These are phyloP conservation scores for Aradophagus sp. DNA, from an alignment of 1,140 invertebrate species.

Conservation along the genomic window DNA sequence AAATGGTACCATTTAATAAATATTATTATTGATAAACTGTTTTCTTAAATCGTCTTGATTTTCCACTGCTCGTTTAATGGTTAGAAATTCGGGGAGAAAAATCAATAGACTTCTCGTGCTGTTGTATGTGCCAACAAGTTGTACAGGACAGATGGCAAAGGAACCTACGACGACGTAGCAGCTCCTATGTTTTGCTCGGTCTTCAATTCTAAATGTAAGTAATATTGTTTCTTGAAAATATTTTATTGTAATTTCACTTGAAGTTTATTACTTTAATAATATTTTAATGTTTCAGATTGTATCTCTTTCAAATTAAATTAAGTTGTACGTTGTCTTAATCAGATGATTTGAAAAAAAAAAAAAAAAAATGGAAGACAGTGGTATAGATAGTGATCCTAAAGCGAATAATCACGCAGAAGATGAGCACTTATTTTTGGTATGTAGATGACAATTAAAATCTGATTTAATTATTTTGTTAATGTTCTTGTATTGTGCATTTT, in stretches of 20 bases:
- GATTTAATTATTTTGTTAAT: too few relatives aligned
- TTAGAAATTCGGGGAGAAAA: conserved; percentile 35
- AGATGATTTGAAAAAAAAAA: conserved; percentile 34
- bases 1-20: conserved; percentile 1
- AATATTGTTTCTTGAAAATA: too few relatives aligned
- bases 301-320: too few relatives aligned
- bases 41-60: neutral
- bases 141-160: conserved; percentile 38
- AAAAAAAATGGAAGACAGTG: conserved; percentile 79
- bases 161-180: conserved; percentile 17
- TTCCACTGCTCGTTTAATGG: conserved; percentile 19
- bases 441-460: too few relatives aligned
- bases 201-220: conserved; percentile 13
- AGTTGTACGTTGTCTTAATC: too few relatives aligned
- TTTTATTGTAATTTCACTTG: neutral
- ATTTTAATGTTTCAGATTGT: too few relatives aligned
- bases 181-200: conserved; percentile 8
- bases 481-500: too few relatives aligned
- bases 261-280: too few relatives aligned
- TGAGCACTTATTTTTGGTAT: conserved; percentile 74
- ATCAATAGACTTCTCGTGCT: conserved; percentile 47
- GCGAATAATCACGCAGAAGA: conserved; percentile 68
- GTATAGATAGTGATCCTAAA: conserved; percentile 79
- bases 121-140: conserved; percentile 61
- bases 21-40: too few relatives aligned